phyloP scores from a whole-genome alignment of 2,888 invertebrate species.

The Pasiphila rectangulata region DNA sequence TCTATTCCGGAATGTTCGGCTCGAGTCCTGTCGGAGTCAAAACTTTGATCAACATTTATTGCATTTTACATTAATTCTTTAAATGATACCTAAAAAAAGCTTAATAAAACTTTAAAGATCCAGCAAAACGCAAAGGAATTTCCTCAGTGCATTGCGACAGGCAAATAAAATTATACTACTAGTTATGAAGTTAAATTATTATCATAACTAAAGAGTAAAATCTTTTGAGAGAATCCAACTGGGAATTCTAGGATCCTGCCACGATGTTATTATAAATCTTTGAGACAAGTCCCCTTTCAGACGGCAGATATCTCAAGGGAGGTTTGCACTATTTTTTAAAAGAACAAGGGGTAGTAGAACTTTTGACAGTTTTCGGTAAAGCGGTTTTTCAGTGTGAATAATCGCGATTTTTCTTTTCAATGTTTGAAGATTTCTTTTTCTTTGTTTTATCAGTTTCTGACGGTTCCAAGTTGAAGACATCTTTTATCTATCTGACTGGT shows the following conservation, averaged over 20 bases:
- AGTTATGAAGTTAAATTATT: slow-evolving; percentile 10
- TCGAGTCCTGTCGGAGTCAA: no score
- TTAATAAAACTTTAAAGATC: background rate
- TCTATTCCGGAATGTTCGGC: no score
- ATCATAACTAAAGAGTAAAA: slow-evolving; percentile 8
- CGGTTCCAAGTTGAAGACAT: background rate
- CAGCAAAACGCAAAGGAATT: slow-evolving; percentile 1
- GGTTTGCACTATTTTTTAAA: slow-evolving; percentile 29
- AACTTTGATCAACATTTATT: no score
- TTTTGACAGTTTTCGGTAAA: slow-evolving; percentile 28
- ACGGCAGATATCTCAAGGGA: slow-evolving; percentile 25
- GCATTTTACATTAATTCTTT: no score
- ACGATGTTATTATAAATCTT: slow-evolving; percentile 37
- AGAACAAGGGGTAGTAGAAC: slow-evolving; percentile 23
- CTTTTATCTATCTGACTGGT: no score
- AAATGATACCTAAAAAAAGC: background rate
- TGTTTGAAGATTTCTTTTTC: background rate
- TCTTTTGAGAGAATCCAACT: slow-evolving; percentile 19
- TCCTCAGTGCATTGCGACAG: slow-evolving; percentile 3
- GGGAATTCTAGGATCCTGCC: slow-evolving; percentile 30
- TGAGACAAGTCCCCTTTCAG: slow-evolving; percentile 28
- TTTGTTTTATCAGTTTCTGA: background rate
- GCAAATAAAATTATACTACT: slow-evolving; percentile 11
- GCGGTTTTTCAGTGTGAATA: slow-evolving; percentile 21
- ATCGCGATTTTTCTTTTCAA: background rate